Evolutionary conservation across 2,888 invertebrate genomes (phyloP).

Genomic region (Hypsopygia costalis): DNA sequence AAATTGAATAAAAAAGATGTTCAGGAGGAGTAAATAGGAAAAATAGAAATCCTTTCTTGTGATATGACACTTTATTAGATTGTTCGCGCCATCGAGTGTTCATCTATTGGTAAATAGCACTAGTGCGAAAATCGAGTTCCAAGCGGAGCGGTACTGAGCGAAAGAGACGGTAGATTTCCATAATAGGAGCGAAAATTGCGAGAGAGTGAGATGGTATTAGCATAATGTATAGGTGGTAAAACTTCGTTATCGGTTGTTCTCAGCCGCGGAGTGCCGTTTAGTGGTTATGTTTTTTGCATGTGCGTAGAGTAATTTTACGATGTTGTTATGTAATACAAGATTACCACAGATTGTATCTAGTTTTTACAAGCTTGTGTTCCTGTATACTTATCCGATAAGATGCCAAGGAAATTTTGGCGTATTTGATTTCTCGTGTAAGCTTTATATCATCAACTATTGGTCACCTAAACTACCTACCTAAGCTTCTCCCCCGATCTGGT

Average conservation of each 20-base stretch:
- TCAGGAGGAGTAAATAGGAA: not conserved
- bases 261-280: not conserved
- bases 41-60: not conserved
- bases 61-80: conserved; percentile 35
- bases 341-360: no score
- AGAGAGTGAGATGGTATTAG: not conserved
- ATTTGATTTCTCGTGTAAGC: no score
- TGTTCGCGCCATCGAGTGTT: conserved; percentile 33
- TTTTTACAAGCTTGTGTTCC: no score
- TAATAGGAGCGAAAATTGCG: conserved; percentile 2
- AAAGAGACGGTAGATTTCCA: not conserved
- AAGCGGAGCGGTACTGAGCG: conserved; percentile 4
- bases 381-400: no score
- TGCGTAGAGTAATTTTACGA: not conserved
- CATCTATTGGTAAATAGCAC: conserved; percentile 40
- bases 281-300: not conserved
- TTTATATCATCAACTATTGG: no score
- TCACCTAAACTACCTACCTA: no score
- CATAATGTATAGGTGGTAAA: not conserved
- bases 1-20: no score
- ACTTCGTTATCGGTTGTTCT: not conserved
- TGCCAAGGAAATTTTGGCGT: no score
- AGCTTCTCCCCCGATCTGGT: no score
- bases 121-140: conserved; percentile 42
- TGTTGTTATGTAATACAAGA: no score